Evolutionary conservation across 2,113 vertebrate species (phyloP).

Genomic region (Podiceps cristatus): DNA sequence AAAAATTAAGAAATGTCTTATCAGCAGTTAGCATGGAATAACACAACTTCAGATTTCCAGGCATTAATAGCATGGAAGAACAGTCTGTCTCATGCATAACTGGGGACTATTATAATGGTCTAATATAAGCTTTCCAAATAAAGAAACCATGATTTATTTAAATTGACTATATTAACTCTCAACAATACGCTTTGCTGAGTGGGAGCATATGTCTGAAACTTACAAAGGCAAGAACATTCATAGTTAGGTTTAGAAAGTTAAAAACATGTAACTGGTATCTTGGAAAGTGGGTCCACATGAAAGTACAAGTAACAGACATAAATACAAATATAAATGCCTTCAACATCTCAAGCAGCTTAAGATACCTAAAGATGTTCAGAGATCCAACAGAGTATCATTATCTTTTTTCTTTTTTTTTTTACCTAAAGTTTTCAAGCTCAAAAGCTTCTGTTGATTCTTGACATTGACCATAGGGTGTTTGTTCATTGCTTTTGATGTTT

Average conservation of each 20-base stretch:
- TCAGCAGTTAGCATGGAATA: not conserved
- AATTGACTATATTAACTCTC: not conserved
- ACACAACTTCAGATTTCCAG: not conserved
- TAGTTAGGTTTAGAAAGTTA: not conserved
- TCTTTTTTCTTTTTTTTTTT: not conserved
- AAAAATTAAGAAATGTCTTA: not conserved
- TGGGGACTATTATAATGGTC: not conserved
- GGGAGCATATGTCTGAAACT: not conserved
- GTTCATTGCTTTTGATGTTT: conserved; percentile 43
- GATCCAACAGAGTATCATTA: not conserved
- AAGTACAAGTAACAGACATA: not conserved
- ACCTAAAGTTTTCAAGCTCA: conserved; percentile 91
- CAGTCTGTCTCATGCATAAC: not conserved
- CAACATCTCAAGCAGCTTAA: not conserved
- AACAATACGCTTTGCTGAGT: not conserved
- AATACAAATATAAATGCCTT: not conserved
- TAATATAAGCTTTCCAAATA: not conserved
- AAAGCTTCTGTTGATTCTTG: conserved; percentile 78
- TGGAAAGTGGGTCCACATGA: not conserved
- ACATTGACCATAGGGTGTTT: conserved; percentile 48
- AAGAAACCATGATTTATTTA: not conserved
- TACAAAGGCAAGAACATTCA: not conserved
- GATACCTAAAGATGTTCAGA: not conserved
- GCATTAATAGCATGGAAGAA: not conserved
- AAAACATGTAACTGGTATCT: not conserved